Evolutionary conservation across 2,888 invertebrate species (phyloP), one percentile per base, ranked within the genome.

Genomic region (Norana najaformis): DNA sequence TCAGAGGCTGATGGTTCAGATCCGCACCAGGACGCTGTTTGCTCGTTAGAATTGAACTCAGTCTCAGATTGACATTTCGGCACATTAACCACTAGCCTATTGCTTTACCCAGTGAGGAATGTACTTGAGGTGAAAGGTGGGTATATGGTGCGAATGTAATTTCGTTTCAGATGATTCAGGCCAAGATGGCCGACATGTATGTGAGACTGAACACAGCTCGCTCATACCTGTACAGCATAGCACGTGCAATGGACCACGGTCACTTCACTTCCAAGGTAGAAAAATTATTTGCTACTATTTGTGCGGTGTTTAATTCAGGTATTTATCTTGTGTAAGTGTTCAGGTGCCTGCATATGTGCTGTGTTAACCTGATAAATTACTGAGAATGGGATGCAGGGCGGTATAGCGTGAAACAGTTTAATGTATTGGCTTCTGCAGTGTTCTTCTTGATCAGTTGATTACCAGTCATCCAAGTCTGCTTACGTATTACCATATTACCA

Each of bases 101-200:
- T 30, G 30, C 53, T 3, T 53, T 30, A 23, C 18, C 13, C 41
- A 41, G 41, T 41, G 14, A 16, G 41, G 1, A 41, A 41, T 41
- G 14, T 41, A 41, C 41, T 41, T 41, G 41, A 16, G 41, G 14
- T 13, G 41, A 41, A 41, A 18, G 5, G n/a, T n/a, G n/a, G 47
- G 47, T 35, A 69, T 6, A 53, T 2, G 16, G 39, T 41, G 37
- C 20, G 34, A 38, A 38, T 90, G 37, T 90, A 90, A 38, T 37
- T 83, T 34, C 18, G 23, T 34, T 69, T 88, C 93, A 95, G 98
- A 93, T 96, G 93, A 94, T 96, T 90, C 96, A 96, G 94, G 97
- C 96, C 30, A 98, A 98, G 96, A 96, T 98, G 95, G 98, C 98
- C 0, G 97, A 98, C 93, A 98, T 99, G 98, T 98, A 98, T 95